A percentile compares a stretch with the other conserved stretches of the same genome.
These are phyloP conservation scores for Synanthedon tipuliformis DNA, from an alignment of 2,888 invertebrate species.

Conservation along the genomic window DNA sequence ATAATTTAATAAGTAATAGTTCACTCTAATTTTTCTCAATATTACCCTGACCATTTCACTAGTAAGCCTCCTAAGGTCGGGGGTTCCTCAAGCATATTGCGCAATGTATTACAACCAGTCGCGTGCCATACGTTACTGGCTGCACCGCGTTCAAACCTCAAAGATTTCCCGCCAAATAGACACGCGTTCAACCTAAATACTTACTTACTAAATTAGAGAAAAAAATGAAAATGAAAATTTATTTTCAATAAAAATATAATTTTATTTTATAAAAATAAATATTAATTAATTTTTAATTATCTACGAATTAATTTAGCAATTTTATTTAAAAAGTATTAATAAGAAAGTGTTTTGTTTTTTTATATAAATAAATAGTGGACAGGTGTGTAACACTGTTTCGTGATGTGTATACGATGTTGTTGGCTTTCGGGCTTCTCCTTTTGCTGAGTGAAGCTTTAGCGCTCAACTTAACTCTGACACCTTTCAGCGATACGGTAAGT, in stretches of 20 bases:
- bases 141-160: constrained; percentile 37
- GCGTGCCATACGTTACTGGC: constrained; percentile 20
- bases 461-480: constrained; percentile 36
- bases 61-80: constrained; percentile 20
- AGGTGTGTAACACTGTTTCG: constrained; percentile 12
- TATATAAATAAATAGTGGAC: too few species aligned
- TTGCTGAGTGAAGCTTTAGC: constrained; percentile 37
- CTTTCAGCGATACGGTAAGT: constrained; percentile 26
- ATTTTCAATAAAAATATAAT: neutral
- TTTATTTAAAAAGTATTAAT: neutral
- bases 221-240: constrained; percentile 4
- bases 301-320: too few species aligned
- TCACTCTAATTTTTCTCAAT: too few species aligned
- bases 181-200: constrained; percentile 24
- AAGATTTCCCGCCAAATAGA: constrained; percentile 60
- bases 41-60: neutral
- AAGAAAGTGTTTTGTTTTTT: constrained; percentile 5
- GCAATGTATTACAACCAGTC: constrained; percentile 31
- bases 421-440: constrained; percentile 41
- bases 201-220: constrained; percentile 12
- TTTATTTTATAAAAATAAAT: neutral
- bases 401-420: constrained; percentile 55
- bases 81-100: constrained; percentile 36
- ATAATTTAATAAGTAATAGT: too few species aligned
- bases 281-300: neutral